Base-by-base conservation (phyloP, 1,140 invertebrate species). In the Bicyclus anynana region DNA sequence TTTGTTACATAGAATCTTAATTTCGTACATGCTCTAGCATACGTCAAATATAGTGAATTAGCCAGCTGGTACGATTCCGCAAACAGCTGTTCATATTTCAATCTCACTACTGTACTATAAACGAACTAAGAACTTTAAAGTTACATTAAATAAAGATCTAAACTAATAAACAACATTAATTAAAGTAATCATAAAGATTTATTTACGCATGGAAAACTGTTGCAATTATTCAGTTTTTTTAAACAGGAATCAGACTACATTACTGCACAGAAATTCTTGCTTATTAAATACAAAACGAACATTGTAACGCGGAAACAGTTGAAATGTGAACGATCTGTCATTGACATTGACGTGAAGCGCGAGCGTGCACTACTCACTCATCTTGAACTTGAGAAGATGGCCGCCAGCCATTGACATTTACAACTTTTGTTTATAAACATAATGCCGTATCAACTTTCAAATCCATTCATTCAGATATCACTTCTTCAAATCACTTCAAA, bases 321-420 rank as follows among this genome's bases (percentile, higher is more conserved):
- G 77, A 81, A 85, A 79, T n/a, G 79, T 75, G 58, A 75, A 66
- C 53, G 59, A 71, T 77, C 61, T 53, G 81, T 75, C 73, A 78
- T 77, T 81, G 74, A 77, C 70, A 82, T 81, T 80, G 70, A 52
- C 40, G 47, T 62, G 66, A 71, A 70, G 67, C 69, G 52, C 27
- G 13, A 5, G 33, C 42, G 72, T 64, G 70, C 62, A 50, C 46
- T 50, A 20, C 48, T 54, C 37, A 44, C 66, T 79, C 73, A 71
- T 80, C 82, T 81, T 83, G 82, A 83, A 85, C 82, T 83, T 83
- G 78, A 55, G 53, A 60, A 60, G 64, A 74, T 72, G 48, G 65
- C 67, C 60, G 64, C 46, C 44, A 60, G 60, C 67, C 49, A 74
- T 51, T 67, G 67, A 69, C 74, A 76, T 77, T 75, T 73, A 65